Evolutionary conservation across 64 coral and sea anemone genomes (phyloP).

Genomic region (Platygyra sinensis): DNA sequence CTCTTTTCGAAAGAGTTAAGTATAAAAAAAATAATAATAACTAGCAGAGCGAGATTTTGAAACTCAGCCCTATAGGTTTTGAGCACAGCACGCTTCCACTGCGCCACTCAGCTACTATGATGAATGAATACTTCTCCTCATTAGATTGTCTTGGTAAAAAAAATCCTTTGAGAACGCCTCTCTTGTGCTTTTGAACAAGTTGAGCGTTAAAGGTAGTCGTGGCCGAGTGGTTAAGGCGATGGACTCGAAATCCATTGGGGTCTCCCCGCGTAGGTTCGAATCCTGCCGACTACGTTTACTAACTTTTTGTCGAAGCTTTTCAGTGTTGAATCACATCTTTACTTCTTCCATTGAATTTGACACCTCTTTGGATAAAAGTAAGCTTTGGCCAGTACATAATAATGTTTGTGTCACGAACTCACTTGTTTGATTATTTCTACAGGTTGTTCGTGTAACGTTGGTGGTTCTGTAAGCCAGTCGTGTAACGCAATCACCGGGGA

Average conservation of each 20-base stretch:
- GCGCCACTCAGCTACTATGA: not conserved
- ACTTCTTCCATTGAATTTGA: not conserved
- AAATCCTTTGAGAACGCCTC: too few relatives aligned
- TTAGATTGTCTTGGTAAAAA: not conserved
- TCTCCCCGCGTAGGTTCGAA: slow-evolving; percentile 48
- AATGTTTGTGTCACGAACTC: not conserved
- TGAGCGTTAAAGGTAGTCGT: not conserved
- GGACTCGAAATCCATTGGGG: slow-evolving; percentile 43
- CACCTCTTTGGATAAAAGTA: not conserved
- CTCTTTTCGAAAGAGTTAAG: too few relatives aligned
- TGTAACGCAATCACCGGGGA: slow-evolving; percentile 72
- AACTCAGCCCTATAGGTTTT: slow-evolving; percentile 6
- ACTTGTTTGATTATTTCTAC: not conserved
- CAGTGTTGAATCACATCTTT: not conserved
- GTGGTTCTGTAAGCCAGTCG: slow-evolving; percentile 51
- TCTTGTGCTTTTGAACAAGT: too few relatives aligned
- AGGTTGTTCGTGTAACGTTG: slow-evolving; percentile 87
- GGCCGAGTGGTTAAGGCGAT: slow-evolving; percentile 49
- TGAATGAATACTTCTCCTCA: too few relatives aligned
- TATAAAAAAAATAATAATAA: too few relatives aligned
- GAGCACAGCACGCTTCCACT: slow-evolving; percentile 24
- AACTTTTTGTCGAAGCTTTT: not conserved
- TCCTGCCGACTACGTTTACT: slow-evolving; percentile 23
- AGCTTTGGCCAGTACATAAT: not conserved
- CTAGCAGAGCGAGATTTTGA: slow-evolving; percentile 5